phyloP scores from a whole-genome alignment of 2,888 invertebrate species.

The Leptothorax acervorum region DNA sequence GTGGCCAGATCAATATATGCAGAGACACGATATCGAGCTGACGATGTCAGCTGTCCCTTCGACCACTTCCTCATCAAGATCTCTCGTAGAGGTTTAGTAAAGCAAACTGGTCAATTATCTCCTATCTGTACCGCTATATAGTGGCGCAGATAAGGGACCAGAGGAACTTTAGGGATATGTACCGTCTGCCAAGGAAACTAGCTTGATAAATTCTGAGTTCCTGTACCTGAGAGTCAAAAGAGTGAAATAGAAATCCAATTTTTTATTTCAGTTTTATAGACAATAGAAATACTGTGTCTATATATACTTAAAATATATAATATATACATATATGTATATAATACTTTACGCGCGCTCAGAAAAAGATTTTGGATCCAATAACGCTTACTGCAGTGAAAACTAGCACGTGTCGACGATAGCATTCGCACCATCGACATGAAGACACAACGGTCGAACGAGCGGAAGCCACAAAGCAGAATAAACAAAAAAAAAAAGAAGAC shows the following conservation, averaged over 20 bases:
- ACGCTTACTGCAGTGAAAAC: background rate
- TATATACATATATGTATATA: background rate
- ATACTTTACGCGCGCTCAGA: background rate
- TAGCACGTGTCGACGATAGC: background rate
- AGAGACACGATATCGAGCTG: conserved; percentile 40
- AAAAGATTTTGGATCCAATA: background rate
- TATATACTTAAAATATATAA: too few relatives aligned
- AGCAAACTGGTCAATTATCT: conserved; percentile 54
- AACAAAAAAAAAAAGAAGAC: conserved; percentile 1
- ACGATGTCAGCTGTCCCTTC: conserved; percentile 43
- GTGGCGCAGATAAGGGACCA: background rate
- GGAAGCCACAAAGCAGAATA: conserved; percentile 32
- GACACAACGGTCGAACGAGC: conserved; percentile 7
- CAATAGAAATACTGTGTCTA: background rate
- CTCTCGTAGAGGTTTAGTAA: conserved; percentile 31
- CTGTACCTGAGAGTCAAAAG: background rate
- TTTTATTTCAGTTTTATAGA: background rate
- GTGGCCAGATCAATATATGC: conserved; percentile 46
- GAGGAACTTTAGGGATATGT: background rate
- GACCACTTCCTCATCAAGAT: conserved; percentile 47
- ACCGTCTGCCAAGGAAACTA: background rate
- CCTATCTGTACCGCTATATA: conserved; percentile 22
- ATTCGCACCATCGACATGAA: background rate
- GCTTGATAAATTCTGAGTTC: background rate
- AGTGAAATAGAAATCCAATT: background rate